Conservation (phyloP, 2,797 vertebrate genomes). For the Podarcis lilfordi region DNA sequence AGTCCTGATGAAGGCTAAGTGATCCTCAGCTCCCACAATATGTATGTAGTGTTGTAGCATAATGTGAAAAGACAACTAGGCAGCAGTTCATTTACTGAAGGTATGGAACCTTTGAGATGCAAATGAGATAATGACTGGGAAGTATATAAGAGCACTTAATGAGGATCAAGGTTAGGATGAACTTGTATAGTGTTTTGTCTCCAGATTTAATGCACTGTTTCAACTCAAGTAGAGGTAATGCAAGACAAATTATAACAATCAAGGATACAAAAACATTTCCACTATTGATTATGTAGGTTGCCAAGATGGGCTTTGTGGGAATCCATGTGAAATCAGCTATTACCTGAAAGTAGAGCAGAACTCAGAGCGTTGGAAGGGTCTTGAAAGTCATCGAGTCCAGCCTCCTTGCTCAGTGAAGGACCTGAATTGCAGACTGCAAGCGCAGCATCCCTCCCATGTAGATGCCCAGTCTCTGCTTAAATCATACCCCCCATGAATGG, state of each 20-base stretch:
- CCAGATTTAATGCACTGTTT: not conserved
- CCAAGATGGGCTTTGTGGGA: not conserved
- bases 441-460: too few relatives aligned
- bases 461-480: too few relatives aligned
- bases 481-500: too few relatives aligned
- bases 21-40: not conserved
- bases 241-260: not conserved
- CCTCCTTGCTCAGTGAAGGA: too few relatives aligned
- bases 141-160: too few relatives aligned
- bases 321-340: too few relatives aligned
- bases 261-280: not conserved
- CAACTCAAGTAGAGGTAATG: not conserved
- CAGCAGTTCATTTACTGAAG: not conserved
- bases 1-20: not conserved
- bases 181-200: too few relatives aligned
- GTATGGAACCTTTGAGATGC: not conserved
- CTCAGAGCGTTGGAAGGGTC: too few relatives aligned
- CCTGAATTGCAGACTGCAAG: too few relatives aligned
- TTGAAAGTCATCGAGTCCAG: too few relatives aligned
- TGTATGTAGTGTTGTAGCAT: not conserved
- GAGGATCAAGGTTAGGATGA: too few relatives aligned
- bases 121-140: too few relatives aligned
- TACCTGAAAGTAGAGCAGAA: not conserved
- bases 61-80: not conserved
- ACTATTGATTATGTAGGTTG: not conserved